These are phyloP conservation scores for Gobiocypris rarus DNA, from an alignment of 2,113 vertebrate genomes.

Conservation along the genomic window DNA sequence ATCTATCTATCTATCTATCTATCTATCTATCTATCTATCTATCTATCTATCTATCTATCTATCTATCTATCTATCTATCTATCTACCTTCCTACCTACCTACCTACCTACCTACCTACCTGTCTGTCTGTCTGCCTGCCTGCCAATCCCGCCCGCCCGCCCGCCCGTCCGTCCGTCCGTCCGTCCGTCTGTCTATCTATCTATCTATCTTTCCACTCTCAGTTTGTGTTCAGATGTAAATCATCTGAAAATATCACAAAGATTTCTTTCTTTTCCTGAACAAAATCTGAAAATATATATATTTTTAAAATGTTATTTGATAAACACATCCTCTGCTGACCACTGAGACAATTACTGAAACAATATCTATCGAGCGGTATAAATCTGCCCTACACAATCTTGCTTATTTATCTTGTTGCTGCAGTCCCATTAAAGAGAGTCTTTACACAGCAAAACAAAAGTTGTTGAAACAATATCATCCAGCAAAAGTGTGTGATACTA, in stretches of 20 bases:
- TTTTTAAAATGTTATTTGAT: neutral
- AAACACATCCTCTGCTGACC: neutral
- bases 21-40: no score
- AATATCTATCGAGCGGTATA: no score
- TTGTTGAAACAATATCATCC: slow-evolving; percentile 30
- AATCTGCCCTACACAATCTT: neutral
- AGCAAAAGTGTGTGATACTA: slow-evolving; percentile 22
- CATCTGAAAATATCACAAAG: neutral
- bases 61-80: no score
- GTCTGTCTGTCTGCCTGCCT: no score
- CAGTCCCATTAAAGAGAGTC: slow-evolving; percentile 25
- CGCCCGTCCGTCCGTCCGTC: no score
- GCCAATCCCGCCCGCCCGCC: no score
- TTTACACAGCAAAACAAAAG: slow-evolving; percentile 32
- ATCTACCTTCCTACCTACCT: no score
- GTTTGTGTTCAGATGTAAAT: neutral
- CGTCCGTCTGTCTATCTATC: no score
- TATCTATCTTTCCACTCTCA: no score
- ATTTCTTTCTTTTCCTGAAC: neutral
- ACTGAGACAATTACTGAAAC: neutral
- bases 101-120: no score
- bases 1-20: no score
- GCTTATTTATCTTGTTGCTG: slow-evolving; percentile 3
- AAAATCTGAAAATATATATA: neutral
- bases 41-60: no score